Base-by-base conservation (phyloP, 1,140 invertebrate genomes). In the Drosophila orosa region DNA sequence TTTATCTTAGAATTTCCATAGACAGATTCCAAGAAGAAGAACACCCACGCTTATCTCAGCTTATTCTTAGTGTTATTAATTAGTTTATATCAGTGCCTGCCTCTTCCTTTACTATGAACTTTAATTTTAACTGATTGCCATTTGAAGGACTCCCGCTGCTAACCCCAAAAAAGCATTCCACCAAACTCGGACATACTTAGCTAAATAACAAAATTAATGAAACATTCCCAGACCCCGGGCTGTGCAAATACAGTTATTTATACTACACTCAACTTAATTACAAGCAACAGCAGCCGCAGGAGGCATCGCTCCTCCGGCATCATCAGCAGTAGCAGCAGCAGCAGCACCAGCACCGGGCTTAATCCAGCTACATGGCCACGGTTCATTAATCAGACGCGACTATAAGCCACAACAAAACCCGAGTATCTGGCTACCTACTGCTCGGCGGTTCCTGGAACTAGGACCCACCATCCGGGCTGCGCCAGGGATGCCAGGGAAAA, bases 201-300 rank as follows among this genome's bases (percentile, higher is more conserved):
- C 61, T 77, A 68, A 86, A 82, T 86, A 86, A 87, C 74, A 87
- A 75, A 87, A 87, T 87, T 87, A 89, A 87, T 87, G 84, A 89
- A 87, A 89, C 83, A 87, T 77, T 87, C 77, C 59, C 66, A 71
- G 68, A 81, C 66, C 44, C 47, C 52, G 57, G 54, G 80, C 83
- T 86, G 83, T 56, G 79, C 76, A 87, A 87, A 87, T 87, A 87
- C 79, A 80, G 83, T 83, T 87, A 87, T 89, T 87, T 87, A 87
- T 87, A 89, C 79, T 87, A 87, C 83, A 87, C 83, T 87, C 83
- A 87, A 89, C 84, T 87, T 87, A 87, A 87, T 87, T 87, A 89
- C 83, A 73, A 75, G 82, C 52, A 81, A 73, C 82, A 85, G 78
- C 65, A 80, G 66, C 65, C 67, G 66, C 66, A 73, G 71, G 74